Conservation (phyloP, 2,113 vertebrate species). For the Coregonus clupeaformis region DNA sequence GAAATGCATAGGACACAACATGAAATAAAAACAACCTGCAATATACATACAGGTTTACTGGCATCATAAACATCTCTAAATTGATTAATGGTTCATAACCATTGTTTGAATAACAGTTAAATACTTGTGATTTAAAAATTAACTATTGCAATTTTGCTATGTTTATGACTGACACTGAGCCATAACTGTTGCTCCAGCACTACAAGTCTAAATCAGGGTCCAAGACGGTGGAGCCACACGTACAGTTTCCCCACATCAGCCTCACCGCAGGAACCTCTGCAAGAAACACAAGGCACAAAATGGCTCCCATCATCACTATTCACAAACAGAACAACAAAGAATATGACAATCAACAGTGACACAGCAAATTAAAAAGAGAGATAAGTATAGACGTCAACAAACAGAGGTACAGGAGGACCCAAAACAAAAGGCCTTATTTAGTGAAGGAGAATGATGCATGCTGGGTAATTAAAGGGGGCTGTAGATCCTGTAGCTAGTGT, state of each 20-base stretch:
- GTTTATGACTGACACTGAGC: no score
- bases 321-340: not conserved
- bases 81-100: not conserved
- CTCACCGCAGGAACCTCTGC: conserved; percentile 57
- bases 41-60: no score
- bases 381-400: conserved; percentile 20
- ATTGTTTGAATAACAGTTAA: not conserved
- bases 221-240: no score
- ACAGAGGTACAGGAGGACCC: conserved; percentile 37
- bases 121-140: no score
- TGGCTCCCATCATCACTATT: not conserved
- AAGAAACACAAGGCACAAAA: conserved; percentile 21
- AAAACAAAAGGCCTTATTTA: conserved; percentile 57
- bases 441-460: conserved; percentile 43
- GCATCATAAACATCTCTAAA: no score
- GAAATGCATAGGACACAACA: not conserved
- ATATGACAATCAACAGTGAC: not conserved
- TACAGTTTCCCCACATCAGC: not conserved
- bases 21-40: no score
- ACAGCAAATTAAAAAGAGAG: not conserved
- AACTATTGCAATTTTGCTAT: no score
- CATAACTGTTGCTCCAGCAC: not conserved
- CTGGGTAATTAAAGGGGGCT: conserved; percentile 59
- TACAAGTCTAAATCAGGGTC: not conserved
- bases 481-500: conserved; percentile 42